These are phyloP conservation scores for Netta rufina DNA, from an alignment of 2,797 vertebrate species.

Conservation along the genomic window DNA sequence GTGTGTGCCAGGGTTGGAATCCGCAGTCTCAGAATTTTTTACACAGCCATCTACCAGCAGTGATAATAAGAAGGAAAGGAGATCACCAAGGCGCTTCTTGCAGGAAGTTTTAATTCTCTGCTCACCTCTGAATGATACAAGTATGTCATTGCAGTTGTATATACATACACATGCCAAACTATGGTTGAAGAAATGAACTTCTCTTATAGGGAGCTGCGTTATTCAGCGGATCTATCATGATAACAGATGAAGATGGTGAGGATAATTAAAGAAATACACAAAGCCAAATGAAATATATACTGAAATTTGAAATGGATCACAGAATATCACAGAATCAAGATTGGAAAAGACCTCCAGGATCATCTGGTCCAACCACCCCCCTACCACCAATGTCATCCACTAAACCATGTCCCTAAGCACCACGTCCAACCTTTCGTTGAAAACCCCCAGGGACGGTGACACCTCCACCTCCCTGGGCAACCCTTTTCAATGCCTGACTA, in stretches of 20 bases:
- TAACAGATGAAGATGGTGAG: background rate
- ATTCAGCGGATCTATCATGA: background rate
- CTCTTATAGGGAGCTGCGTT: fast-evolving
- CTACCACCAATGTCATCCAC: too few relatives aligned
- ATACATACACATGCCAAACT: background rate
- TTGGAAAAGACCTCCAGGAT: too few relatives aligned
- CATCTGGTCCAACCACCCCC: too few relatives aligned
- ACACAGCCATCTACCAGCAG: background rate
- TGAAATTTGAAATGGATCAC: background rate
- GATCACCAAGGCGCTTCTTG: background rate
- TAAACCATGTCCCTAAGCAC: too few relatives aligned
- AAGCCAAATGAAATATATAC: background rate
- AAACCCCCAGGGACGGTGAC: too few relatives aligned
- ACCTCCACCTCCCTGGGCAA: too few relatives aligned
- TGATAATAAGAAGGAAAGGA: background rate
- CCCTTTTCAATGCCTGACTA: too few relatives aligned
- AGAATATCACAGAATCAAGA: too few relatives aligned
- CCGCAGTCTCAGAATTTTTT: background rate
- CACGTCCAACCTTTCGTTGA: too few relatives aligned
- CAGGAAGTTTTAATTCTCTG: background rate
- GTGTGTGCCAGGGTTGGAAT: background rate
- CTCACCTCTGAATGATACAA: background rate
- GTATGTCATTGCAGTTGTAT: background rate
- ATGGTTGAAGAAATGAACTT: background rate
- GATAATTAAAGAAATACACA: background rate